Evolutionary conservation across 2,888 invertebrate genomes (phyloP), one percentile per base, ranked within the genome.

Genomic region (Rhagonycha fulva): DNA sequence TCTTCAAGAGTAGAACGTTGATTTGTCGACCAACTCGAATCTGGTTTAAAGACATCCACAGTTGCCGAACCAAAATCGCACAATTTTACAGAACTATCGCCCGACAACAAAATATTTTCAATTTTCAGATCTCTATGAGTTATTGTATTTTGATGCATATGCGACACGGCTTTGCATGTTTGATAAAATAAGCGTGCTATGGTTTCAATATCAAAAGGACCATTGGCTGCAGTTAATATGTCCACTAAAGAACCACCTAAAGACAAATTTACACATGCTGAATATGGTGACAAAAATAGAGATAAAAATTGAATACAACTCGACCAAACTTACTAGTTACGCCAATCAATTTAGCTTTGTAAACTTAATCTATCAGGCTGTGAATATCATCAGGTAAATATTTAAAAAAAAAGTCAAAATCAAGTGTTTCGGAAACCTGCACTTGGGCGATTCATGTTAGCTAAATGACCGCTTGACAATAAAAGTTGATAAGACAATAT

Each of bases 11-110:
- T 91, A 81, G 96, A 94, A 83, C 98, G 91, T 89, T 96, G 96
- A 86, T 96, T 94, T 61, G 97, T 96, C 84, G 94, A 95, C 99
- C 99, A 99, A 66, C 94, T 93, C 24, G 94, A 91, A 87, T 97
- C 96, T 10, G 98, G 98, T 70, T 92, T 87, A 86, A 93, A 94
- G 70, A 92, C 89, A 85, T 96, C 94, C 12, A 93, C 94, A 12
- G 98, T 97, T 2, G 98, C 95, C 80, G 98, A 98, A 26, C 99
- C 99, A 89, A 99, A 99, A 90, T 99, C 99, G 89, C 99, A 99
- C 79, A 99, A 89, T 88, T 98, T 99, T 68, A 99, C 92, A 84
- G 90, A 90, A 84, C 96, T 96, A 88, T 96, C 94, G 83, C 90
- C 91, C 79, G 96, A 94, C 82, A 99, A 91, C 79, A 99, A 89